These are phyloP conservation scores for Halictus rubicundus DNA, from an alignment of 1,140 invertebrate genomes.

Conservation along the genomic window DNA sequence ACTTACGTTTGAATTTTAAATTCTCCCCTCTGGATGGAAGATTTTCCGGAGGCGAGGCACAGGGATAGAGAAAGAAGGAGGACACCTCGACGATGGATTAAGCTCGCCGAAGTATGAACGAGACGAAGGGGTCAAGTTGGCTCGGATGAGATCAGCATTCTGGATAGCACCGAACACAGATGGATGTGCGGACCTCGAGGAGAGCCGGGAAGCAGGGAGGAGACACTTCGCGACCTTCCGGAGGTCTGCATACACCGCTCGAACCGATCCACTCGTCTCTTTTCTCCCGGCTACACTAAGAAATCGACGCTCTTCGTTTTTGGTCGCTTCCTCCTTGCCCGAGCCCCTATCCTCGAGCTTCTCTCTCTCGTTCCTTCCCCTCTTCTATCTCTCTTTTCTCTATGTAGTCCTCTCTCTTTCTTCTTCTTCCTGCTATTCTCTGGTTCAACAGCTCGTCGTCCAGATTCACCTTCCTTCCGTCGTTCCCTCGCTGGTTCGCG, in stretches of 20 bases:
- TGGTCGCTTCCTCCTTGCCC: not conserved
- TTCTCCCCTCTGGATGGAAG: slow-evolving; percentile 62
- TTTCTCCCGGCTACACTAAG: slow-evolving; percentile 16
- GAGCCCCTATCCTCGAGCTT: not conserved
- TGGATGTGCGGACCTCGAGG: not conserved
- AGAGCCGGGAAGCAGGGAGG: not conserved
- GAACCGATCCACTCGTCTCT: slow-evolving; percentile 23
- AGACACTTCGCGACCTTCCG: slow-evolving; percentile 50
- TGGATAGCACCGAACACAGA: slow-evolving; percentile 53
- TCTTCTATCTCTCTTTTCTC: slow-evolving; percentile 3
- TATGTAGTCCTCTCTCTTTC: slow-evolving; percentile 5
- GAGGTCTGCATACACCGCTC: slow-evolving; percentile 30
- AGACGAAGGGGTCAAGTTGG: slow-evolving; percentile 66
- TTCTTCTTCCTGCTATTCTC: not conserved
- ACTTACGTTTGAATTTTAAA: slow-evolving; percentile 69
- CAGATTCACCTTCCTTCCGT: not conserved
- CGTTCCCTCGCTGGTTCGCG: not conserved
- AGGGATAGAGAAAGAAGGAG: slow-evolving; percentile 38
- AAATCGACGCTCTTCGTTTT: slow-evolving; percentile 39
- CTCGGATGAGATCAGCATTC: slow-evolving; percentile 65
- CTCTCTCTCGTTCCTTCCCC: not conserved
- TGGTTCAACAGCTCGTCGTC: slow-evolving; percentile 7
- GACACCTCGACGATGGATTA: slow-evolving; percentile 60
- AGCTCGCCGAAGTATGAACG: slow-evolving; percentile 61
- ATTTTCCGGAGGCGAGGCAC: slow-evolving; percentile 57